phyloP scores from a whole-genome alignment of 2,797 vertebrate species.

The Mus caroli region DNA sequence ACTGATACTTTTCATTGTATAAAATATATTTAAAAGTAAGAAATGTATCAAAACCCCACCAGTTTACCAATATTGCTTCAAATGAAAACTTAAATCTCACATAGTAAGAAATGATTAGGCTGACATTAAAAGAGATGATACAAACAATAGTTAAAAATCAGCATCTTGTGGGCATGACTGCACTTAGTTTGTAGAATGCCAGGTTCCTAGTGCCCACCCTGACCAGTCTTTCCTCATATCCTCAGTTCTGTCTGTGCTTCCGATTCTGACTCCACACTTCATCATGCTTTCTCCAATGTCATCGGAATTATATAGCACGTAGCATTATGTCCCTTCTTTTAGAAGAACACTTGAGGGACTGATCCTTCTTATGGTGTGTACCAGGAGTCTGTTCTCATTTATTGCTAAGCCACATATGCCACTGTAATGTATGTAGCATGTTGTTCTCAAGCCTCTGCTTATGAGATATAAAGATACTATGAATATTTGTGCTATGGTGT shows the following conservation, averaged over 20 bases:
- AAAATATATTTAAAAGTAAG: neutral
- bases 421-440: neutral
- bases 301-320: neutral
- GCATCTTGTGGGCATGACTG: neutral
- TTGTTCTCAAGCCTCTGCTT: neutral
- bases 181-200: fast-evolving
- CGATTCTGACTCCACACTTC: neutral
- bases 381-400: neutral
- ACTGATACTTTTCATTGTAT: neutral
- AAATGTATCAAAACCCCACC: neutral
- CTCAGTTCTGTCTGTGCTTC: neutral
- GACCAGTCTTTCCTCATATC: neutral
- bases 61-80: conserved; percentile 20
- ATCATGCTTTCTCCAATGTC: neutral
- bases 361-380: neutral
- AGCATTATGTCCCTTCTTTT: neutral
- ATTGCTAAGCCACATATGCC: neutral
- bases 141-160: neutral
- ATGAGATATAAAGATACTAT: conserved; percentile 7
- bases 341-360: neutral
- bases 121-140: conserved; percentile 13
- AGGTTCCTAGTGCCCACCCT: neutral
- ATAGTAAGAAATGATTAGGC: neutral
- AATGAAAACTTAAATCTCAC: conserved; percentile 7
- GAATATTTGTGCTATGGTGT: neutral